Evolutionary conservation across 2,797 vertebrate species (phyloP).

Genomic region (Sebastes flavidus): DNA sequence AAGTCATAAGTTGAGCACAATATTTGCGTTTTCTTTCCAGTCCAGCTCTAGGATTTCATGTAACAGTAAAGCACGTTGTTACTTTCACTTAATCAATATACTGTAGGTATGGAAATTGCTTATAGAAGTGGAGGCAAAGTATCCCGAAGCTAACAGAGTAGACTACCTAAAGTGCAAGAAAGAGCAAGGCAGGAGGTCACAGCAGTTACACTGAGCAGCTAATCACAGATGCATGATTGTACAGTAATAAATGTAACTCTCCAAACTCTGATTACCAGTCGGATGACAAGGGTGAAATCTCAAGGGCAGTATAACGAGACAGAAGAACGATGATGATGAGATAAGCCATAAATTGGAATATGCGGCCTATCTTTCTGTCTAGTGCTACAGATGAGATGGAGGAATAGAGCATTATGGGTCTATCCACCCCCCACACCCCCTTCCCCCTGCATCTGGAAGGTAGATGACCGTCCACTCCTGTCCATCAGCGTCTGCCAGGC

Average conservation of each 20-base stretch:
- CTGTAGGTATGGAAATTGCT: conserved; percentile 17
- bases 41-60: neutral
- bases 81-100: conserved; percentile 23
- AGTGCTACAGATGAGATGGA: conserved; percentile 42
- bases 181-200: conserved; percentile 17
- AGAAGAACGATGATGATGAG: conserved; percentile 59
- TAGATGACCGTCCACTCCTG: conserved; percentile 53
- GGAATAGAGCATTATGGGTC: conserved; percentile 43
- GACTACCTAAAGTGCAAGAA: neutral
- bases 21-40: conserved; percentile 18
- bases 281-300: conserved; percentile 54
- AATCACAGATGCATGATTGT: conserved; percentile 46
- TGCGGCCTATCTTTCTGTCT: conserved; percentile 46
- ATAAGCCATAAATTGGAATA: conserved; percentile 62
- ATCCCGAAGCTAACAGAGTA: conserved; percentile 11
- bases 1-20: neutral
- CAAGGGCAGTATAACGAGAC: conserved; percentile 54
- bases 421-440: neutral
- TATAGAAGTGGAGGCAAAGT: conserved; percentile 25
- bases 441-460: conserved; percentile 21
- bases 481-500: conserved; percentile 52
- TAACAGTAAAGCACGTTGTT: conserved; percentile 5
- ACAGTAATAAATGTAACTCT: conserved; percentile 54
- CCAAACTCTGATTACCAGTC: conserved; percentile 56
- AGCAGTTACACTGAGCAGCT: conserved; percentile 28